phyloP scores from a whole-genome alignment of 2,113 vertebrate genomes.

The Vombatus ursinus region DNA sequence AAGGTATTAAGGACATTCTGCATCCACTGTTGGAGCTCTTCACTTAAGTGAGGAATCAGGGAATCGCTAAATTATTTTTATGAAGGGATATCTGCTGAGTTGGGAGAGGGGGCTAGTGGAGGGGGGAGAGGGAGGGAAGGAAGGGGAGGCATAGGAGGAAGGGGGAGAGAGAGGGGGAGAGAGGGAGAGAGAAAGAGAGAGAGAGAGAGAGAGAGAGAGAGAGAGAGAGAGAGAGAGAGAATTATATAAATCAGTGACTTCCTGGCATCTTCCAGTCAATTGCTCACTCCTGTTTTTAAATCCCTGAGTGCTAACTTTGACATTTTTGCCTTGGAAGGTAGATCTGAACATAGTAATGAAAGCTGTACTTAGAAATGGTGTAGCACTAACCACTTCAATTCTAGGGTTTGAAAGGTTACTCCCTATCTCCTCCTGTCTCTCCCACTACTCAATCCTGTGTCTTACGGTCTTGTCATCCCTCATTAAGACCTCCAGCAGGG shows the following conservation, averaged over 20 bases:
- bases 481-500: not conserved
- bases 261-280: constrained; percentile 24
- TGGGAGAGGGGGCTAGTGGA: not conserved
- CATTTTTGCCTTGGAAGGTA: constrained; percentile 10
- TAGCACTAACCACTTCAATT: not conserved
- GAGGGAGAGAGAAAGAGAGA: rapidly evolving
- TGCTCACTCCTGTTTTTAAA: constrained; percentile 34
- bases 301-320: not conserved
- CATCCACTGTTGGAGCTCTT: not conserved
- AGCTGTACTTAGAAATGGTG: constrained; percentile 5
- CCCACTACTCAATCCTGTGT: not conserved
- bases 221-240: no score
- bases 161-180: not conserved
- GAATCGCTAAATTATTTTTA: not conserved
- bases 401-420: not conserved
- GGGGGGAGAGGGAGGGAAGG: not conserved
- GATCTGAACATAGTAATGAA: constrained; percentile 5
- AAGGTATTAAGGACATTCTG: not conserved
- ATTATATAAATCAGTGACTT: not conserved
- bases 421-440: not conserved
- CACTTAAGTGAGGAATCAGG: not conserved
- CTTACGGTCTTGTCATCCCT: not conserved
- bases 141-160: not conserved
- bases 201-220: not conserved
- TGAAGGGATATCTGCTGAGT: not conserved